Percentiles rank a stretch among this genome's conserved stretches.
phyloP scores from a whole-genome alignment of 2,888 invertebrate species.

The Reticulitermes lucifugus region DNA sequence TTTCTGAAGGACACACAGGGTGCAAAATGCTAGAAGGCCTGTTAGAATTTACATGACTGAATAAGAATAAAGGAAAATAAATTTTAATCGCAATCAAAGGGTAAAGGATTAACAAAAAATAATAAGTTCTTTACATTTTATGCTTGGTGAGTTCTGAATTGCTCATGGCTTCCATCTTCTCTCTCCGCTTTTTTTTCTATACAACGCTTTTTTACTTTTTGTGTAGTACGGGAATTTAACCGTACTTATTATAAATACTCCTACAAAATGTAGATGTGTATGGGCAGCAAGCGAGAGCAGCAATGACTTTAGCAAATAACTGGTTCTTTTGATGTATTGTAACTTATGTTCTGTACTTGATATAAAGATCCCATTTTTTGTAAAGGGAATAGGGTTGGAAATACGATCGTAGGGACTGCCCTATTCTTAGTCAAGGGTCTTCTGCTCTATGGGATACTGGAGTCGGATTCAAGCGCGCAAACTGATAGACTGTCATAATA shows the following conservation, averaged over 20 bases:
- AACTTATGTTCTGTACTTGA: background rate
- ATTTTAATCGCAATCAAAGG: conserved; percentile 38
- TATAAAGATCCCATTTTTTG: too few species aligned
- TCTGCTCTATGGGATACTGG: too few species aligned
- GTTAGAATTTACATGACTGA: conserved; percentile 40
- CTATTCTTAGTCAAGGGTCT: too few species aligned
- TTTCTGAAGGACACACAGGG: background rate
- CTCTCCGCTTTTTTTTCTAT: conserved; percentile 17
- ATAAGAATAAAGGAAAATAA: conserved; percentile 38
- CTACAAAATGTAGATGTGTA: background rate
- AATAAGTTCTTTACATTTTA: conserved; percentile 28
- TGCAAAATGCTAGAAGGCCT: conserved; percentile 21
- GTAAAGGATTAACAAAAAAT: conserved; percentile 35
- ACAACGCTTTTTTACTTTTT: background rate
- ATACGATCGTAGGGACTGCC: too few species aligned
- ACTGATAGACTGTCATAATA: too few species aligned
- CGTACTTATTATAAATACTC: too few species aligned
- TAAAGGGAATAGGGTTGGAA: too few species aligned
- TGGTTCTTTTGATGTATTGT: conserved; percentile 21
- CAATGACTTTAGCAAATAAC: background rate
- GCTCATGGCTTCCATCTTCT: conserved; percentile 31
- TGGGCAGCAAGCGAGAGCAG: background rate
- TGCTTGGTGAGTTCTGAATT: conserved; percentile 30
- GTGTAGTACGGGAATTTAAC: too few species aligned
- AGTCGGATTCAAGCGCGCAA: too few species aligned